phyloP scores from a whole-genome alignment of 2,113 vertebrate species.

The Orcinus orca region DNA sequence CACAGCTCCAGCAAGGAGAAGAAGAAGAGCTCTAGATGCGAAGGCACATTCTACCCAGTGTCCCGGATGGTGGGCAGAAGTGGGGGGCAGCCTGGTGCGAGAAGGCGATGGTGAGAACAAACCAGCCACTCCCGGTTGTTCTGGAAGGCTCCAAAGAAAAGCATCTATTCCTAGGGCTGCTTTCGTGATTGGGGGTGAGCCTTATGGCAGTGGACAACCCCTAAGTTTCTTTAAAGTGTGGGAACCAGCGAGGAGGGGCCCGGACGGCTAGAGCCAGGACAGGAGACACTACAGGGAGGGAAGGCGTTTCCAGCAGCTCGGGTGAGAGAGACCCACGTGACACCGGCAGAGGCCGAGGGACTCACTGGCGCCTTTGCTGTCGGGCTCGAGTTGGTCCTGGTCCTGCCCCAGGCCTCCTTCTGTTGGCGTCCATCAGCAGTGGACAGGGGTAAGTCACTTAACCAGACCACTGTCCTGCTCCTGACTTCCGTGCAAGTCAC shows the following conservation, averaged over 20 bases:
- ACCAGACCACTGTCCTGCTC: neutral
- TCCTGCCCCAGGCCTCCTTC: neutral
- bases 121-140: neutral
- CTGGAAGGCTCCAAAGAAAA: neutral
- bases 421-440: neutral
- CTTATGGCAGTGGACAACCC: neutral
- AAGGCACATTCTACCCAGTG: neutral
- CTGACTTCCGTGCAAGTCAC: neutral
- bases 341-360: neutral
- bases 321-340: neutral
- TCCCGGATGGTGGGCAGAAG: neutral
- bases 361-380: neutral
- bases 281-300: neutral
- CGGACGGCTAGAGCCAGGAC: neutral
- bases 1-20: neutral
- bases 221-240: neutral
- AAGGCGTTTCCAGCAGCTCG: neutral
- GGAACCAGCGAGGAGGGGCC: neutral
- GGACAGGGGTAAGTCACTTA: too few relatives aligned
- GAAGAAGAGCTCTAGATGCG: neutral
- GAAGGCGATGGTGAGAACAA: neutral
- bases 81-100: neutral
- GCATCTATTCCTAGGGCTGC: neutral
- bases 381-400: neutral
- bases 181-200: neutral